These are phyloP conservation scores for Trematocara caparti DNA, from an alignment of 2,797 vertebrate species.

Conservation along the genomic window DNA sequence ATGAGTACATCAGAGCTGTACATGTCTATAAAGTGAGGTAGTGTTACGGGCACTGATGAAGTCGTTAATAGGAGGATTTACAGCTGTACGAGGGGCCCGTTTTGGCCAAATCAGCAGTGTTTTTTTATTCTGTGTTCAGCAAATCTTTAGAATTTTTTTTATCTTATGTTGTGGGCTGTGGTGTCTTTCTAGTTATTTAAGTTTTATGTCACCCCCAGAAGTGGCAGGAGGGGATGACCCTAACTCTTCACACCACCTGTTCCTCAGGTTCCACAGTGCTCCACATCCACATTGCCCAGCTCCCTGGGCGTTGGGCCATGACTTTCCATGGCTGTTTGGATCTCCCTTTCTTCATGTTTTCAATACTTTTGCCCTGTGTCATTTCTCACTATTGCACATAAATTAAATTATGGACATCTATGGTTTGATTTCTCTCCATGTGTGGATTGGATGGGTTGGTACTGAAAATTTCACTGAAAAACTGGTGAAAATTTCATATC, in stretches of 20 bases:
- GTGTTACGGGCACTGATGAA: background rate
- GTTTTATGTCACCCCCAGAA: background rate
- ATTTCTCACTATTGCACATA: background rate
- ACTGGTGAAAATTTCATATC: background rate
- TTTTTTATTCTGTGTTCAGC: background rate
- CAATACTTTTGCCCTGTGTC: background rate
- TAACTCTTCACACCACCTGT: background rate
- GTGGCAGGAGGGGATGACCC: background rate
- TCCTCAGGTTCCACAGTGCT: background rate
- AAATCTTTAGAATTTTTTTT: accelerated
- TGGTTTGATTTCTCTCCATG: background rate
- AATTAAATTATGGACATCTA: background rate
- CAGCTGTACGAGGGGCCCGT: background rate
- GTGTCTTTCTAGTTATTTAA: background rate
- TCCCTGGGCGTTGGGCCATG: background rate
- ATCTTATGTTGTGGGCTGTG: background rate
- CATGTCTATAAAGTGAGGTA: background rate
- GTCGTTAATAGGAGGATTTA: background rate
- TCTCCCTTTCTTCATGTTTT: background rate
- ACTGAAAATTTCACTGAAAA: background rate
- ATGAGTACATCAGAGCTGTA: background rate
- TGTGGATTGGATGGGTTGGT: accelerated
- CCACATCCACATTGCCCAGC: background rate
- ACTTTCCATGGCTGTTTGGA: background rate
- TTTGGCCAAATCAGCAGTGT: background rate